These are phyloP conservation scores for Troides aeacus DNA, from an alignment of 2,888 invertebrate species.

Conservation along the genomic window DNA sequence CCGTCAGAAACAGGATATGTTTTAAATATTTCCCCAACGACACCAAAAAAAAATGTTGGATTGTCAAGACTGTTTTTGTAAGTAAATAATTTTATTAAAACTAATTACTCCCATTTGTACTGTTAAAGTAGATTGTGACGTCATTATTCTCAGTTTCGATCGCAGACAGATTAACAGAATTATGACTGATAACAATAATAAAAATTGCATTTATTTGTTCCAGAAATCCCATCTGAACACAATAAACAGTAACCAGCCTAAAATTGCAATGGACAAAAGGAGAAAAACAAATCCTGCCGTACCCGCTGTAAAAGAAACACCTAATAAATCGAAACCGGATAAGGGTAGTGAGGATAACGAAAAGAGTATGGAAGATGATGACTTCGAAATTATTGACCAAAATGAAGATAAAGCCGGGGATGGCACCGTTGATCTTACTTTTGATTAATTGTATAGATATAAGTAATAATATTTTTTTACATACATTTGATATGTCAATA, in stretches of 20 bases:
- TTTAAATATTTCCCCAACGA: no score
- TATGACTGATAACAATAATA: no score
- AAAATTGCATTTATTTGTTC: constrained; percentile 15
- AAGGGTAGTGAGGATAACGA: constrained; percentile 23
- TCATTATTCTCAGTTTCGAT: background rate
- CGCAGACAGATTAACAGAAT: background rate
- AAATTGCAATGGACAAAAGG: constrained; percentile 50
- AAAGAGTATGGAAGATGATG: constrained; percentile 22
- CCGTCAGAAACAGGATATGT: no score
- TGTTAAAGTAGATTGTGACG: no score
- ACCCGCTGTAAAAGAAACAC: constrained; percentile 33
- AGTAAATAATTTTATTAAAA: no score
- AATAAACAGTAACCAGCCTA: constrained; percentile 36
- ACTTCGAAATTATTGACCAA: constrained; percentile 19
- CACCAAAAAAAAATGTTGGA: no score
- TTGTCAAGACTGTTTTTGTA: no score
- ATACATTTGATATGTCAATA: no score
- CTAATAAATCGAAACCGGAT: constrained; percentile 24
- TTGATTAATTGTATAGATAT: constrained; percentile 46
- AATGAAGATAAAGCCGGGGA: constrained; percentile 42
- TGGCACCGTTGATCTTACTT: constrained; percentile 53
- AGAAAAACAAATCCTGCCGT: constrained; percentile 44
- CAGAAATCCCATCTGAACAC: constrained; percentile 36
- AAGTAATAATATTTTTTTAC: background rate
- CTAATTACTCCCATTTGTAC: no score